Conservation (phyloP, 2,888 invertebrate genomes). For the Pammene fasciana region DNA sequence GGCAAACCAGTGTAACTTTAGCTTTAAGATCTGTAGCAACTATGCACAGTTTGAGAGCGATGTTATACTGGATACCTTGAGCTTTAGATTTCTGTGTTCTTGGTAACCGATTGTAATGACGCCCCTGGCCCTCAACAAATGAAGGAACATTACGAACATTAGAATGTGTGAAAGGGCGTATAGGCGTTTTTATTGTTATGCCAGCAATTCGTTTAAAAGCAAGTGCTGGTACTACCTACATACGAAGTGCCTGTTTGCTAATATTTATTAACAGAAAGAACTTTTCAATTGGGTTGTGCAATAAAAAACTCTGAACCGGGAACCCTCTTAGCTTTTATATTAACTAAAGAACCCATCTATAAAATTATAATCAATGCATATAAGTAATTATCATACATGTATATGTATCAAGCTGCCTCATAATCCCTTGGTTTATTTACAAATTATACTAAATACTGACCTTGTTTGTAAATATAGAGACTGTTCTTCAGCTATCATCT, state of each 20-base stretch:
- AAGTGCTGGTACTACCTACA: slow-evolving; percentile 69
- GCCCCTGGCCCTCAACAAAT: slow-evolving; percentile 73
- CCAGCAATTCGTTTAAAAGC: slow-evolving; percentile 83
- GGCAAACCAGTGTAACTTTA: background rate
- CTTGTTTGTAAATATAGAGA: slow-evolving; percentile 44
- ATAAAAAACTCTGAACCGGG: slow-evolving; percentile 48
- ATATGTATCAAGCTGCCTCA: slow-evolving; percentile 4
- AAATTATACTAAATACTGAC: slow-evolving; percentile 41
- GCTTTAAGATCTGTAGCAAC: background rate
- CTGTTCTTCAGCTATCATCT: slow-evolving; percentile 57
- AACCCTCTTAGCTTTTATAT: slow-evolving; percentile 25
- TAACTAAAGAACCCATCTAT: background rate
- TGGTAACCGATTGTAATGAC: background rate
- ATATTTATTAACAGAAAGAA: slow-evolving; percentile 74
- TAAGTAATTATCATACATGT: slow-evolving; percentile 9
- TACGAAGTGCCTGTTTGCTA: slow-evolving; percentile 79
- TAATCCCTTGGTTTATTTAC: slow-evolving; percentile 18
- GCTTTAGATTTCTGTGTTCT: background rate
- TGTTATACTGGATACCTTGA: background rate
- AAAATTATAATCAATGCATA: background rate
- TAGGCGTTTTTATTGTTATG: slow-evolving; percentile 81
- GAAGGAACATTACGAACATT: slow-evolving; percentile 80
- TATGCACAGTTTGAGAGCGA: background rate
- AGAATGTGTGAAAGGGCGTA: slow-evolving; percentile 82
- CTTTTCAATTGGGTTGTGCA: slow-evolving; percentile 47